A percentile compares a stretch with the other conserved stretches of the same genome.
These are phyloP conservation scores for Cactoblastis cactorum DNA, from an alignment of 2,888 invertebrate species.

Conservation along the genomic window DNA sequence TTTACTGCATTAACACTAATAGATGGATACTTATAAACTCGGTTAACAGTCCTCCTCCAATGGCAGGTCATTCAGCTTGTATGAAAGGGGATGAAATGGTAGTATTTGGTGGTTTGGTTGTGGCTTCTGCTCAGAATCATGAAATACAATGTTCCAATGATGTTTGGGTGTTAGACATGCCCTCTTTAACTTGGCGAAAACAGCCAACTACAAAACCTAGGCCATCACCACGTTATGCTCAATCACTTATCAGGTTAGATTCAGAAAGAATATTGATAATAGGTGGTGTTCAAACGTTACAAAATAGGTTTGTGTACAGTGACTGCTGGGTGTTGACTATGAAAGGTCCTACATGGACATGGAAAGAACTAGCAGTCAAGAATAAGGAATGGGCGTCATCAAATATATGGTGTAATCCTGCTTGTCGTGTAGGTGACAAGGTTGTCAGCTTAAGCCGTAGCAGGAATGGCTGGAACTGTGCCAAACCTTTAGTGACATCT, in stretches of 20 bases:
- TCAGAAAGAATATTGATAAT: slow-evolving; percentile 88
- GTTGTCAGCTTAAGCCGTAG: slow-evolving; percentile 86
- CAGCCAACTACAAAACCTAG: slow-evolving; percentile 83
- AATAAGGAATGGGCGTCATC: slow-evolving; percentile 90
- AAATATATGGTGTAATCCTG: slow-evolving; percentile 96
- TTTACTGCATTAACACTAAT: slow-evolving; percentile 89
- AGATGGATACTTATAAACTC: slow-evolving; percentile 86
- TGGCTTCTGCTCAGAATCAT: slow-evolving; percentile 68
- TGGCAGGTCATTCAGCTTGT: slow-evolving; percentile 96
- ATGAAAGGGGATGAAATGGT: slow-evolving; percentile 91
- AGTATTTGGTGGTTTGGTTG: slow-evolving; percentile 86
- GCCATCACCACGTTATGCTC: slow-evolving; percentile 93
- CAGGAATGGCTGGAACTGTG: slow-evolving; percentile 74
- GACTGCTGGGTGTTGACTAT: slow-evolving; percentile 95
- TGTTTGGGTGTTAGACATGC: slow-evolving; percentile 92
- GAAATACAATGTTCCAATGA: slow-evolving; percentile 85
- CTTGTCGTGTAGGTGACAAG: slow-evolving; percentile 88
- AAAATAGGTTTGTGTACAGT: slow-evolving; percentile 85
- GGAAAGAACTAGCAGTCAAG: slow-evolving; percentile 86
- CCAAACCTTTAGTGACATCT: slow-evolving; percentile 76
- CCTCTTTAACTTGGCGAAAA: slow-evolving; percentile 87
- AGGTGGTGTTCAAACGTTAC: slow-evolving; percentile 93
- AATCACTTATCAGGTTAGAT: slow-evolving; percentile 92
- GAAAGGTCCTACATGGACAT: slow-evolving; percentile 84
- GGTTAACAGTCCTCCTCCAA: slow-evolving; percentile 86